Evolutionary conservation across 1,140 invertebrate species (phyloP), one percentile per base, ranked within the genome.

Genomic region (Lasioglossum albipes): DNA sequence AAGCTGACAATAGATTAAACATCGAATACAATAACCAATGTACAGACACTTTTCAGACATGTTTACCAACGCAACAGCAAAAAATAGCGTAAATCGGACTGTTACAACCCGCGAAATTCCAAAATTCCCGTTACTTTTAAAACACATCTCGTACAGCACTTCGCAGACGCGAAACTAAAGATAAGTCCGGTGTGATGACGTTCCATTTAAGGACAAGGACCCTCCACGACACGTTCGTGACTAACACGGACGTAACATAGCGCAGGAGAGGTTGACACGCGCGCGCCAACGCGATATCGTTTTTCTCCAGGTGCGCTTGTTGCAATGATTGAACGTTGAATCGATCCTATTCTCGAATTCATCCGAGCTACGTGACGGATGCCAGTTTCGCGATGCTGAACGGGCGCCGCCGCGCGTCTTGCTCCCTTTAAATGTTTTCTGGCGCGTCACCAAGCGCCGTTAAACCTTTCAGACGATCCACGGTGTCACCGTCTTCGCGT

Each of bases 261-360:
- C 16, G 75, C 59, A 36, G 52, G 27, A 12, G 64, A 49, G 36
- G 36, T 5, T 36, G 36, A 36, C 1, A 36, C 36, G 36, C 12
- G 36, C 12, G 12, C 42, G n/a, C 7, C 10, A 6, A 7, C 66
- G 27, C 18, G 20, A 7, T 13, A 41, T 52, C 62, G 57, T 68
- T 69, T 62, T 75, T 61, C 72, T 80, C 72, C 79, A 69, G 79
- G 57, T 80, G 79, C 54, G 52, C 54, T 75, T 69, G 42, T 75
- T 75, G 72, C 64, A 75, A 80, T 80, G 57, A 80, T 69, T 69
- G 79, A 69, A 59, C 72, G 61, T 82, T 81, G 71, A 70, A 82
- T 85, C 61, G 80, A 84, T 85, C 84, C 79, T 85, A 85, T 85
- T 85, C 80, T 85, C 67, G 79, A 82, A 76, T 57, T 57, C 59